Evolutionary conservation across 2,797 vertebrate species (phyloP), one percentile per base, ranked within the genome.

Genomic region (Sphaeramia orbicularis): DNA sequence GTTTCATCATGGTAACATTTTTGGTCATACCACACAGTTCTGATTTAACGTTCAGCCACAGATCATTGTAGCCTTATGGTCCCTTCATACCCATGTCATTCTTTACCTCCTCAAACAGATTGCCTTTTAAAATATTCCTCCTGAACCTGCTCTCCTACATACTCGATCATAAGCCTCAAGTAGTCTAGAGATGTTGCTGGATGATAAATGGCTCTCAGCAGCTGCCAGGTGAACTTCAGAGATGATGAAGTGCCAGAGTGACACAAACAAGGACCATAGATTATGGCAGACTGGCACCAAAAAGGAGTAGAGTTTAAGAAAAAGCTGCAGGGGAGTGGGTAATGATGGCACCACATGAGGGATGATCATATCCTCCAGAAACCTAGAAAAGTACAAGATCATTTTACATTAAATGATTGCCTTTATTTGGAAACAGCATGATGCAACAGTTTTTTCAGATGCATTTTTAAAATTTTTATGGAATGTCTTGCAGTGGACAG

Each of bases 151-250:
- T 10, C 54, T 24, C 1, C 54, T 19, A 1, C 18, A 43, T 65
- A 67, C 50, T 73, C 55, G 58, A 48, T 78, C 74, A 65, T 65
- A 56, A 45, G 47, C 43, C 35, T 10, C 30, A 59, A 83, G 60
- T 37, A 66, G 57, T 68, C 36, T 18, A 9, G 69, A 76, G 83
- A 78, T 48, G 59, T 19, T 62, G 48, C 67, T 51, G 63, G 53
- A 49, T 83, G 74, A 88, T 78, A 76, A 81, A 85, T 52, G 45
- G 43, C 49, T 63, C 60, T 61, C 38, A 41, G 35, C 49, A 65
- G 60, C 65, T 71, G 65, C 51, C 68, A 59, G 59, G 62, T 58
- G 42, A 40, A 64, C 30, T 68, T 44, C 35, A 51, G 63, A 30
- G 27, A 64, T 81, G 64, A 83, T 57, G 14, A 50, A 69, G 50